Conservation (phyloP, 2,888 invertebrate genomes). For the Eupelmus urozonus region DNA sequence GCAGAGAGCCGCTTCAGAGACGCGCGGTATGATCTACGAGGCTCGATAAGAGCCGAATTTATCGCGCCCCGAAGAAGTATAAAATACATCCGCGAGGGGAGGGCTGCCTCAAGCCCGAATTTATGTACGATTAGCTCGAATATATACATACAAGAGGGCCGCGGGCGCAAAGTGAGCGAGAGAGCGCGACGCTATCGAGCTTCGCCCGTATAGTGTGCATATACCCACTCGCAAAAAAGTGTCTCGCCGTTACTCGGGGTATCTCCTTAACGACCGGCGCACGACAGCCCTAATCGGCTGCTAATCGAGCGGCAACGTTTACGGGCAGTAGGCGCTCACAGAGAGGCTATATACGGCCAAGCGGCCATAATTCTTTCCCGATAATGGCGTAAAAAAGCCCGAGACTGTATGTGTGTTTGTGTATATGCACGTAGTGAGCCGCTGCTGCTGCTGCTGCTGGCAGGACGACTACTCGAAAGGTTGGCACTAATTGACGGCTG, state of each 20-base stretch:
- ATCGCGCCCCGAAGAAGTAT: conserved; percentile 50
- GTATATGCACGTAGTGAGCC: not conserved
- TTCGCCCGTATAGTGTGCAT: no score
- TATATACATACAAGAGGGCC: not conserved
- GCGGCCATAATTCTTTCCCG: conserved; percentile 52
- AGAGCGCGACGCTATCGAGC: no score
- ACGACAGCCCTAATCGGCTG: conserved; percentile 72
- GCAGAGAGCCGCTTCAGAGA: not conserved
- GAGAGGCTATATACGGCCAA: conserved; percentile 59
- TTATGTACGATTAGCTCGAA: conserved; percentile 37
- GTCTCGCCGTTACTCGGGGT: conserved; percentile 65
- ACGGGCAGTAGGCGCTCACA: not conserved
- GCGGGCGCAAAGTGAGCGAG: no score
- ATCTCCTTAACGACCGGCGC: conserved; percentile 69
- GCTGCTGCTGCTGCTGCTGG: not conserved
- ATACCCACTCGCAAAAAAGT: no score
- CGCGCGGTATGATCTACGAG: not conserved
- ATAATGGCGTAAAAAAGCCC: conserved; percentile 53
- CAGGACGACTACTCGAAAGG: no score
- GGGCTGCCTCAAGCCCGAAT: conserved; percentile 26
- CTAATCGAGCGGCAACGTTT: conserved; percentile 68
- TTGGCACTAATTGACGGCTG: conserved; percentile 54
- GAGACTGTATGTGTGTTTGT: no score
- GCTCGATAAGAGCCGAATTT: conserved; percentile 48
- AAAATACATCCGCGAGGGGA: conserved; percentile 33